Conservation (phyloP, 2,113 vertebrate species). For the Esox niger region DNA sequence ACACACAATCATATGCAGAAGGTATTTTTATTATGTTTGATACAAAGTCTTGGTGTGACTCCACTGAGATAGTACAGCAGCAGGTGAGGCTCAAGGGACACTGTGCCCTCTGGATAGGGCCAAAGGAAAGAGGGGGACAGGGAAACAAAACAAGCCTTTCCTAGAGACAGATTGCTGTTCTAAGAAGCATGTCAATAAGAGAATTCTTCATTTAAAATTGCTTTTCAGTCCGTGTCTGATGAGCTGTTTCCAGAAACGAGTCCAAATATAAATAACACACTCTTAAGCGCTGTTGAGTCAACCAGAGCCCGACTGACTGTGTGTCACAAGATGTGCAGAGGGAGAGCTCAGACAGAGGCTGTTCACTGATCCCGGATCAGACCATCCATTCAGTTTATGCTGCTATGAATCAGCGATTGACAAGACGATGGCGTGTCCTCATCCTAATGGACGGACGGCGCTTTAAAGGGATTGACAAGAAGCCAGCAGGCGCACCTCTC, state of each 20-base stretch:
- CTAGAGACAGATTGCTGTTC: no score
- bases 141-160: no score
- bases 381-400: background rate
- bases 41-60: conserved; percentile 61
- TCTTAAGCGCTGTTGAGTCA: no score
- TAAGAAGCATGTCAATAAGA: no score
- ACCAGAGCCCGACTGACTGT: background rate
- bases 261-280: background rate
- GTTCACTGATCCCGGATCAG: background rate
- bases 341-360: background rate
- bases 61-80: conserved; percentile 49
- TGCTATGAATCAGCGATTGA: background rate
- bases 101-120: background rate
- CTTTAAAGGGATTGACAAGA: conserved; percentile 6
- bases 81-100: conserved; percentile 39
- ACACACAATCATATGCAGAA: conserved; percentile 22
- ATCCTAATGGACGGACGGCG: background rate
- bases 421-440: background rate
- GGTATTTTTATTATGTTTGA: conserved; percentile 55
- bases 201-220: no score
- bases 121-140: no score
- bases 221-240: no score
- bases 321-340: background rate
- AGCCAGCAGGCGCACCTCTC: background rate
- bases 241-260: no score